A percentile compares a stretch with the other conserved stretches of the same genome.
These are phyloP conservation scores for Mola mola DNA, from an alignment of 2,113 vertebrate genomes.

Conservation along the genomic window DNA sequence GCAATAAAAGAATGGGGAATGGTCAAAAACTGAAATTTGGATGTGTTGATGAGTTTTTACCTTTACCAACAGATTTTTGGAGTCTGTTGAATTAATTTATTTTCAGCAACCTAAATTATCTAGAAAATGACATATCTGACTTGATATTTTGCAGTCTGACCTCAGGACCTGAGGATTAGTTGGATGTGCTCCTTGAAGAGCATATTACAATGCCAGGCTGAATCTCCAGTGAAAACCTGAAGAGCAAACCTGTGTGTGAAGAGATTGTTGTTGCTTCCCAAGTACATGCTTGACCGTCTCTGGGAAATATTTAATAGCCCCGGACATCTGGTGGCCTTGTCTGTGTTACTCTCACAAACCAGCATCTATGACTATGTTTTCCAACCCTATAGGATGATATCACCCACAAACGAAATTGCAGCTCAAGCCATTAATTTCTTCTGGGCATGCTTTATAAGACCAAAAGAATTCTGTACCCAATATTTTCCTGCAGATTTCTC, in stretches of 20 bases:
- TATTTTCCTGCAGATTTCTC: slow-evolving; percentile 37
- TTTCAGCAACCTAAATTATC: too few species aligned
- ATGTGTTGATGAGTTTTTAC: too few species aligned
- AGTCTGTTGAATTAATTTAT: too few species aligned
- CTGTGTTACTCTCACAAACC: background rate
- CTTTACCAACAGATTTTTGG: too few species aligned
- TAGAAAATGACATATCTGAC: too few species aligned
- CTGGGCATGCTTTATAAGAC: slow-evolving; percentile 32
- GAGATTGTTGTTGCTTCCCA: slow-evolving; percentile 1
- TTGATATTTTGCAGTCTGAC: too few species aligned
- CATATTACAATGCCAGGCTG: background rate
- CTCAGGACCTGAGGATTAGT: too few species aligned
- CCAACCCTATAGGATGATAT: slow-evolving; percentile 11
- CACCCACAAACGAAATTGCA: slow-evolving; percentile 11
- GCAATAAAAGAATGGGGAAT: too few species aligned
- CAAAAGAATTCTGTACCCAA: slow-evolving; percentile 29
- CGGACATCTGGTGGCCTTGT: background rate
- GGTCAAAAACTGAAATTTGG: too few species aligned
- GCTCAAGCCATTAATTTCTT: slow-evolving; percentile 15
- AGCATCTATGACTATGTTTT: slow-evolving; percentile 7
- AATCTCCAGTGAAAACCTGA: slow-evolving; percentile 2
- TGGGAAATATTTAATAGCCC: slow-evolving; percentile 5
- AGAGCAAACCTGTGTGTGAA: background rate
- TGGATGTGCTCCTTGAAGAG: background rate
- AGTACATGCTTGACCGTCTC: background rate